These are phyloP conservation scores for Dusona sp. DNA, from an alignment of 2,888 invertebrate species.

Conservation along the genomic window DNA sequence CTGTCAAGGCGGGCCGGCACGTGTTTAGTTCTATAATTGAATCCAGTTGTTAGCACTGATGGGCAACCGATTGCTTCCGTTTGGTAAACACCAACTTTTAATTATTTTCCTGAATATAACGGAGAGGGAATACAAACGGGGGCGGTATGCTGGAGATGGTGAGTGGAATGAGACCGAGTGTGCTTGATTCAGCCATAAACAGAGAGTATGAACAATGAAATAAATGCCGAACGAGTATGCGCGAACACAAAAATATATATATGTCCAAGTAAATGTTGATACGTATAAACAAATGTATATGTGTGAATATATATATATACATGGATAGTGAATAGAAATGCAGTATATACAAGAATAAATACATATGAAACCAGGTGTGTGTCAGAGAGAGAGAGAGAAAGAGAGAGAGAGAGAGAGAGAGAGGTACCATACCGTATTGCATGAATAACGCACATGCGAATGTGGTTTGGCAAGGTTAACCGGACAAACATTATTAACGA, in stretches of 20 bases:
- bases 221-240: conserved; percentile 69
- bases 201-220: conserved; percentile 75
- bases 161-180: conserved; percentile 48
- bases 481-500: conserved; percentile 78
- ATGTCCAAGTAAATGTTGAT: background rate
- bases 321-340: conserved; percentile 26
- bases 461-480: conserved; percentile 74
- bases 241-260: background rate
- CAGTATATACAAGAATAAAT: conserved; percentile 63
- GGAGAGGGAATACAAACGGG: conserved; percentile 26
- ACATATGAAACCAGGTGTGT: conserved; percentile 20
- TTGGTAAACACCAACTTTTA: conserved; percentile 80
- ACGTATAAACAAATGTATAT: background rate
- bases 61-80: conserved; percentile 79
- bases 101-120: conserved; percentile 74
- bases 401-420: conserved; percentile 28
- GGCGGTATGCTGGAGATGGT: conserved; percentile 13
- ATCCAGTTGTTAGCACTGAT: conserved; percentile 79
- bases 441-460: conserved; percentile 40
- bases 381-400: conserved; percentile 21
- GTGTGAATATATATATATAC: background rate
- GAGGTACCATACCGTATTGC: conserved; percentile 48
- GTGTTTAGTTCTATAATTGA: conserved; percentile 80
- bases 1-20: conserved; percentile 36
- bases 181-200: conserved; percentile 76